phyloP scores from a whole-genome alignment of 2,888 invertebrate genomes.

The Petrophora chlorosata region DNA sequence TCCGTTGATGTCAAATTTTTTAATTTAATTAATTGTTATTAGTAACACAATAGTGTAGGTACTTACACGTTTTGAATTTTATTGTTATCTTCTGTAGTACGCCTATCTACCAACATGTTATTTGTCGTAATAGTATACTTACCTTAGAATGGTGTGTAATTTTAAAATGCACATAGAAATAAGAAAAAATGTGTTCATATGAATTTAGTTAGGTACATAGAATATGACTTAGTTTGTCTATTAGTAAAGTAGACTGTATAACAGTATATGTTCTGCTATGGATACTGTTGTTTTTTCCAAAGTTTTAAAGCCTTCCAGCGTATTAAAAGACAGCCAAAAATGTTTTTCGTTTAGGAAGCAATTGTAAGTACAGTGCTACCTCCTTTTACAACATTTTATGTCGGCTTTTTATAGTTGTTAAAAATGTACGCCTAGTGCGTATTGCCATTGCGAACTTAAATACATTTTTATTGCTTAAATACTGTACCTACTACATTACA shows the following conservation, averaged over 20 bases:
- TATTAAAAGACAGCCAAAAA: constrained; percentile 40
- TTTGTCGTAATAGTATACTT: constrained; percentile 42
- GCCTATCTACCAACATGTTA: constrained; percentile 14
- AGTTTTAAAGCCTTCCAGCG: constrained; percentile 41
- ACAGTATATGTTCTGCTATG: constrained; percentile 69
- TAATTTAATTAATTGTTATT: too few relatives aligned
- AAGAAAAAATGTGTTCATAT: constrained; percentile 83
- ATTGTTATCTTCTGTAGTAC: too few relatives aligned
- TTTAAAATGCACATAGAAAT: constrained; percentile 69
- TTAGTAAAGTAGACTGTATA: constrained; percentile 75
- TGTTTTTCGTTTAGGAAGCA: constrained; percentile 31
- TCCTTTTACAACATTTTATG: constrained; percentile 19
- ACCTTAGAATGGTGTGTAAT: constrained; percentile 65
- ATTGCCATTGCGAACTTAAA: constrained; percentile 17
- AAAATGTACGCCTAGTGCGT: too few relatives aligned
- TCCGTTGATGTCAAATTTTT: too few relatives aligned
- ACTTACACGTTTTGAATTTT: not conserved
- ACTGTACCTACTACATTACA: constrained; percentile 36
- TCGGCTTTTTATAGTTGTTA: too few relatives aligned
- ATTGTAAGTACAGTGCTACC: constrained; percentile 33
- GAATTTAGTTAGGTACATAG: constrained; percentile 77
- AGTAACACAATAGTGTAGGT: not conserved
- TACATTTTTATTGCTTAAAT: constrained; percentile 31
- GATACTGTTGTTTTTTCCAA: constrained; percentile 38
- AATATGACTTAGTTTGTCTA: constrained; percentile 60